Percentiles rank a stretch among this genome's conserved stretches.
Evolutionary conservation across 2,113 vertebrate genomes (phyloP).

Genomic region (Phodopus roborovskii): DNA sequence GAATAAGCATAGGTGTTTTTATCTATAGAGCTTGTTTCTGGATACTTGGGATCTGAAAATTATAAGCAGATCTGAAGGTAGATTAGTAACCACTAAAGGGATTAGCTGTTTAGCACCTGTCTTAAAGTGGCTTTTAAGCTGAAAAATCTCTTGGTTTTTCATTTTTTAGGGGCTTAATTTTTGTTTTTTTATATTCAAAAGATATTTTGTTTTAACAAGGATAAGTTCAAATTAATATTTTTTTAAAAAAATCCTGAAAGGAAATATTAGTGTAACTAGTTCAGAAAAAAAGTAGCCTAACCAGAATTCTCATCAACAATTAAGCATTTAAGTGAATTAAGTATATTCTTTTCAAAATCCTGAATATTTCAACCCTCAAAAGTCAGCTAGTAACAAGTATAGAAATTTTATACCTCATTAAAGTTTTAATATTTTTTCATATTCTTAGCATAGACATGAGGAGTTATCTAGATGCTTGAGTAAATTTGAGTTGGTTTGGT

Average conservation of each 20-base stretch:
- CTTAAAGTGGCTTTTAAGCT: conserved; percentile 77
- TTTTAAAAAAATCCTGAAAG: conserved; percentile 10
- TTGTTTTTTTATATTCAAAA: conserved; percentile 68
- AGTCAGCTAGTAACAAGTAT: conserved; percentile 38
- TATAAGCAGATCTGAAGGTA: conserved; percentile 74
- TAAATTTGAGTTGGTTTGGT: conserved; percentile 56
- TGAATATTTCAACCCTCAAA: conserved; percentile 41
- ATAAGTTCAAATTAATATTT: conserved; percentile 63
- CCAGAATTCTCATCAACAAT: conserved; percentile 59
- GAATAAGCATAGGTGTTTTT: conserved; percentile 56
- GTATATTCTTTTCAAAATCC: conserved; percentile 54
- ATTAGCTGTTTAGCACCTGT: conserved; percentile 71
- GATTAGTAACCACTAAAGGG: conserved; percentile 64
- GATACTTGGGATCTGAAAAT: conserved; percentile 66
- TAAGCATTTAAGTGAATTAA: conserved; percentile 45
- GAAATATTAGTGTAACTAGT: conserved; percentile 62
- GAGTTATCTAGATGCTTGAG: conserved; percentile 55
- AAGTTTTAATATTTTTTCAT: conserved; percentile 61
- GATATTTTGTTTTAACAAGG: conserved; percentile 69
- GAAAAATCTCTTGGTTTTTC: conserved; percentile 78
- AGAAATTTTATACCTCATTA: conserved; percentile 60
- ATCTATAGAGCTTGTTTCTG: conserved; percentile 55
- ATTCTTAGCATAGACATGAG: conserved; percentile 46
- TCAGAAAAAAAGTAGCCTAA: background rate
- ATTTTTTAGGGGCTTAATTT: conserved; percentile 68